Evolutionary conservation across 2,797 vertebrate genomes (phyloP), one percentile per base, ranked within the genome.

Genomic region (Chromis chromis): DNA sequence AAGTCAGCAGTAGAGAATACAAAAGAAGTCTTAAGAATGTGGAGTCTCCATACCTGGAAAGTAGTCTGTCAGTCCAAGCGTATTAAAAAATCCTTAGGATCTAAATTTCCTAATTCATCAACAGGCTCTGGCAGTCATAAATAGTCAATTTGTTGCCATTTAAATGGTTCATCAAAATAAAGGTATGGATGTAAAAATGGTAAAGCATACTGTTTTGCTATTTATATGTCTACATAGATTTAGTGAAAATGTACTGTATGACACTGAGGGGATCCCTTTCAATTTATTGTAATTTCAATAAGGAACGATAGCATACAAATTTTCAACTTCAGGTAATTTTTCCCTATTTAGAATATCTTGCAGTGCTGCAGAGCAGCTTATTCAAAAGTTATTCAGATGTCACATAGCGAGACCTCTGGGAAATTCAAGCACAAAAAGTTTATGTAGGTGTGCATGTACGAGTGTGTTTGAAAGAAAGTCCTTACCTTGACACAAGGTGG

Each of bases 401-500:
- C 52, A 66, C 13, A 1, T 22, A 28, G 9, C 1, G 2, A 53
- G 3, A 61, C 57, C 6, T 67, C 40, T 19, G 14, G 6, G 44
- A 77, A 64, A 62, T 50, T 65, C 17, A 64, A 44, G 17, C 46
- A 60, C 21, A 60, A 33, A 69, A 58, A 0, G 11, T 66, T 69
- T 83, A 17, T 63, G 36, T 25, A 11, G 39, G 14, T 65, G 27
- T 69, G 33, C 10, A 40, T 65, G n/a, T 0, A 1, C 3, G 14
- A 14, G 33, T 17, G 25, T 69, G 31, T 54, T 53, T 55, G 24
- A 4, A n/a, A 49, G 21, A 0, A 36, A 55, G 44, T 44, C n/a
- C 59, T 77, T 79, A 99, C 98, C 97, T 99, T 99, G 81, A 95
- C 92, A 83, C 96, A 99, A 54, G 96, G 96, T 0, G 98, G 98